phyloP scores from a whole-genome alignment of 2,797 vertebrate genomes.

The Ambastaia sidthimunki region DNA sequence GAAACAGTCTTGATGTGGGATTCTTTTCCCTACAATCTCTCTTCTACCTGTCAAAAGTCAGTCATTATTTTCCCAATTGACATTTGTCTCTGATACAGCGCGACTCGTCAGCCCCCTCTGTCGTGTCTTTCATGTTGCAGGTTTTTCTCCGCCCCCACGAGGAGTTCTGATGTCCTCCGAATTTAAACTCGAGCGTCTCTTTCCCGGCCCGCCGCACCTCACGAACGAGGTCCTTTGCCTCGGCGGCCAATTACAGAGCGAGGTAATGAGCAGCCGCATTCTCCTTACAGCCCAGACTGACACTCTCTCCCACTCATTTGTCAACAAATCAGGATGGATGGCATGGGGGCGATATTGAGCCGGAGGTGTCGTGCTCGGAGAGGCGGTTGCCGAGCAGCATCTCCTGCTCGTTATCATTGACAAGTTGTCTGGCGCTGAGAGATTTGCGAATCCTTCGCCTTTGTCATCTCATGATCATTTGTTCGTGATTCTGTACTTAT shows the following conservation, averaged over 20 bases:
- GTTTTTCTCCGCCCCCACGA: slow-evolving; percentile 43
- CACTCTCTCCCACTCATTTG: slow-evolving; percentile 85
- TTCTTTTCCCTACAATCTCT: slow-evolving; percentile 42
- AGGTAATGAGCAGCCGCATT: slow-evolving; percentile 80
- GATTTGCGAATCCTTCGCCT: slow-evolving; percentile 54
- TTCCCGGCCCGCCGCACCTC: slow-evolving; percentile 58
- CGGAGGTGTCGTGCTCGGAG: slow-evolving; percentile 71
- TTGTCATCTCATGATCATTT: slow-evolving; percentile 53
- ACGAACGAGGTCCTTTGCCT: slow-evolving; percentile 73
- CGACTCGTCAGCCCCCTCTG: slow-evolving; percentile 40
- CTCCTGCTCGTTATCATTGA: slow-evolving; percentile 63
- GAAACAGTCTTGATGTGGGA: slow-evolving; percentile 51
- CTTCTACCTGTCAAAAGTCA: slow-evolving; percentile 71
- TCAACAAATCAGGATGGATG: slow-evolving; percentile 83
- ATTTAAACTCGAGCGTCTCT: slow-evolving; percentile 34
- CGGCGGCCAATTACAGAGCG: slow-evolving; percentile 79
- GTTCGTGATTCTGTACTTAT: slow-evolving; percentile 37
- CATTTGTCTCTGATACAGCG: slow-evolving; percentile 76
- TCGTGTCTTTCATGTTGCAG: slow-evolving; percentile 41
- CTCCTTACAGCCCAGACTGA: slow-evolving; percentile 72
- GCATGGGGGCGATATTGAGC: slow-evolving; percentile 82
- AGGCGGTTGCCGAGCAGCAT: slow-evolving; percentile 42
- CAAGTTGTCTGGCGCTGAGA: slow-evolving; percentile 57
- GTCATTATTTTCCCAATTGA: slow-evolving; percentile 75
- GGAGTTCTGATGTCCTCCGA: slow-evolving; percentile 42